Evolutionary conservation across 2,888 invertebrate species (phyloP).

Genomic region (Thalpophila matura): DNA sequence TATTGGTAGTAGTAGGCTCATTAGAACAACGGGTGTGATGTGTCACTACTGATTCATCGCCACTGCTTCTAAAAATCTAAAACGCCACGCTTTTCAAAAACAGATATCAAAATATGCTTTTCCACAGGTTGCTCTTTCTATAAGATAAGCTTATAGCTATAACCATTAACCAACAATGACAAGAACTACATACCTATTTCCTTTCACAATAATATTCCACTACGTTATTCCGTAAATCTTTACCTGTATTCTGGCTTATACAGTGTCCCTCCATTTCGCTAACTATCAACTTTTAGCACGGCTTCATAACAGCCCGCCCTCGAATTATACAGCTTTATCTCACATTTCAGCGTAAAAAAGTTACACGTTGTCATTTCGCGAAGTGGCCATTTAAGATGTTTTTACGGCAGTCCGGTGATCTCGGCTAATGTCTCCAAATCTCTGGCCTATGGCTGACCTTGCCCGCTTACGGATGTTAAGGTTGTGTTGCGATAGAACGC

Average conservation of each 20-base stretch:
- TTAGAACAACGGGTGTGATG: too few relatives aligned
- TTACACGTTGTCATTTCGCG: slow-evolving; percentile 46
- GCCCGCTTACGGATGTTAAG: slow-evolving; percentile 8
- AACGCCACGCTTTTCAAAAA: too few relatives aligned
- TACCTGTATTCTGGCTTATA: slow-evolving; percentile 1
- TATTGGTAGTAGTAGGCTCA: too few relatives aligned
- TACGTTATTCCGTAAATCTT: neutral
- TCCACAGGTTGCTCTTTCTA: too few relatives aligned
- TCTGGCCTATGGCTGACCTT: slow-evolving; percentile 11
- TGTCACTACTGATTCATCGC: too few relatives aligned
- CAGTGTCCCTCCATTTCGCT: slow-evolving; percentile 10
- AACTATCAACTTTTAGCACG: slow-evolving; percentile 44
- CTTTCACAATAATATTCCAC: neutral
- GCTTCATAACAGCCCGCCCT: slow-evolving; percentile 27
- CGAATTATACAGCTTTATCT: slow-evolving; percentile 49
- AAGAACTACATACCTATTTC: neutral
- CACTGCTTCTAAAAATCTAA: too few relatives aligned
- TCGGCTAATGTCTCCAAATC: slow-evolving; percentile 49
- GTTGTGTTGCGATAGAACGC: neutral
- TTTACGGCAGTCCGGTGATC: slow-evolving; percentile 42
- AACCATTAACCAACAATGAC: neutral
- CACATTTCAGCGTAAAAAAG: slow-evolving; percentile 54
- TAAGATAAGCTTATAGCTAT: too few relatives aligned
- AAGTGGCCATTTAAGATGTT: slow-evolving; percentile 53
- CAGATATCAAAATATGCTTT: too few relatives aligned